These are phyloP conservation scores for Chiloscyllium punctatum DNA, from an alignment of 2,797 vertebrate species.

Conservation along the genomic window DNA sequence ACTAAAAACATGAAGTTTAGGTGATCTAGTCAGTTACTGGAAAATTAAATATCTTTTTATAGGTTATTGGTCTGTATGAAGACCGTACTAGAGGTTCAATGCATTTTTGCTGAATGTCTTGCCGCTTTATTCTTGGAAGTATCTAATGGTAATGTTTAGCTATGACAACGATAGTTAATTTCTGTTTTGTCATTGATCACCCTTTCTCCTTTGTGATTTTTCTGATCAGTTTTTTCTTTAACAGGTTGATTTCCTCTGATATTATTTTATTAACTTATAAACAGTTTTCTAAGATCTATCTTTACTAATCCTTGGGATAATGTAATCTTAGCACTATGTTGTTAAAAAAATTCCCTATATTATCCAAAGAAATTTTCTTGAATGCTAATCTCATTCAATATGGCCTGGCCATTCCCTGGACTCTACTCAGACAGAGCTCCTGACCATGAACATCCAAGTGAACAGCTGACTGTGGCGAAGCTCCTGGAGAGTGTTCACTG, in stretches of 20 bases:
- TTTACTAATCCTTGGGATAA: background rate
- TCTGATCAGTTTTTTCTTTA: background rate
- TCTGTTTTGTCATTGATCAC: background rate
- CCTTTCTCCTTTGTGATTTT: background rate
- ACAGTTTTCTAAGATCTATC: background rate
- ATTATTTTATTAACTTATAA: background rate
- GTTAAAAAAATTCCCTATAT: background rate
- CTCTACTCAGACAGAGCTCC: background rate
- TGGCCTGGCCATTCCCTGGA: too few species aligned
- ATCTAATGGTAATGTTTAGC: background rate
- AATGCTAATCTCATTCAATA: background rate
- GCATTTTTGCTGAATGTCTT: too few species aligned
- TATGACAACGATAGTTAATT: background rate
- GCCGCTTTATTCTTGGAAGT: background rate
- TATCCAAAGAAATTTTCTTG: background rate
- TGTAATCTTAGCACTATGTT: background rate
- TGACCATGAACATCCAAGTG: too few species aligned
- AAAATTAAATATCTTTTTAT: too few species aligned
- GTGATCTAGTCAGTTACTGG: too few species aligned
- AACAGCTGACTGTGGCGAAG: too few species aligned
- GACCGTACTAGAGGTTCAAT: too few species aligned
- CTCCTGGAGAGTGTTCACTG: too few species aligned
- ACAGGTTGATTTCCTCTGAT: background rate
- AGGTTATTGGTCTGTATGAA: too few species aligned
- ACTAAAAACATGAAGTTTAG: too few species aligned